Conservation (phyloP, 2,113 vertebrate species). For the Malurus cyaneus region DNA sequence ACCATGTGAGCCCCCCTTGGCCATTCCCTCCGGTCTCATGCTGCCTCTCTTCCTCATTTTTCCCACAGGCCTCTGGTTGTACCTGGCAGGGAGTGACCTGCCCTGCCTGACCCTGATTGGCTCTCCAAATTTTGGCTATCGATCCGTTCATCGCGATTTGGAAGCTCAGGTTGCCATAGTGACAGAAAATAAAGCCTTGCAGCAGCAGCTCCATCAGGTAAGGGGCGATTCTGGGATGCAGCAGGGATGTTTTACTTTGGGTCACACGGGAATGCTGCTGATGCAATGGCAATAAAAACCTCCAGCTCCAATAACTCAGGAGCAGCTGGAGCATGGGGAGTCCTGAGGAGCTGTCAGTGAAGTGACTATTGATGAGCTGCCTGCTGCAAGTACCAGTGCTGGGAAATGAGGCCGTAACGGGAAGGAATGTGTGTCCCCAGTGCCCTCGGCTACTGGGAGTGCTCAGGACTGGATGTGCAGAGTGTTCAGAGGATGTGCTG, state of each 20-base stretch:
- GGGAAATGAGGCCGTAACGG: background rate
- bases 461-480: background rate
- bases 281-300: background rate
- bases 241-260: background rate
- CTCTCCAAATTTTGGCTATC: conserved; percentile 97
- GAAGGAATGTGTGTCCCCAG: background rate
- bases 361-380: conserved; percentile 60
- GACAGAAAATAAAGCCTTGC: conserved; percentile 87
- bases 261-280: background rate
- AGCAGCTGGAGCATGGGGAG: background rate
- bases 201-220: conserved; percentile 91
- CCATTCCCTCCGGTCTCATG: background rate
- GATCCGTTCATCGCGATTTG: conserved; percentile 94
- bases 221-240: background rate
- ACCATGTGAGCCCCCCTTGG: background rate
- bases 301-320: background rate
- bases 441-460: background rate
- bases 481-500: background rate
- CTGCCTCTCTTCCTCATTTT: conserved; percentile 34
- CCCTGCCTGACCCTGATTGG: conserved; percentile 96
- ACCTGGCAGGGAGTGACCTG: conserved; percentile 84
- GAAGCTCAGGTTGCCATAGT: conserved; percentile 96
- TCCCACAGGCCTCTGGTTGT: conserved; percentile 92
- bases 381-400: conserved; percentile 9
- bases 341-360: conserved; percentile 18